Conservation (phyloP, 2,797 vertebrate species). For the Acanthurus tractus region DNA sequence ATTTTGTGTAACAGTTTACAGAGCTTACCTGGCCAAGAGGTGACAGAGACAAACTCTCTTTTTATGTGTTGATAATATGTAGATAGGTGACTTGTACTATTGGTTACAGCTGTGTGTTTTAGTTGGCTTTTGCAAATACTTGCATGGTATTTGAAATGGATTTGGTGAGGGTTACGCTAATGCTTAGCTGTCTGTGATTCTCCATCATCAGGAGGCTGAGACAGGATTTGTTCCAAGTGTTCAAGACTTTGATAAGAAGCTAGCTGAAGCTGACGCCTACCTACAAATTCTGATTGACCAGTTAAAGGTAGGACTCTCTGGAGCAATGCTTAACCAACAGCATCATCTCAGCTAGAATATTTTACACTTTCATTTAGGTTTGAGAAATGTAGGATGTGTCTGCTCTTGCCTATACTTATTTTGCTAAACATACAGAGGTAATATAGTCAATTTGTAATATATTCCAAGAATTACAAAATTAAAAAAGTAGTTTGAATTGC, state of each 20-base stretch:
- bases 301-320: conserved; percentile 88
- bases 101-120: conserved; percentile 25
- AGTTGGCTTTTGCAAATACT: conserved; percentile 57
- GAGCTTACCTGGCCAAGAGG: conserved; percentile 51
- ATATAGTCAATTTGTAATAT: background rate
- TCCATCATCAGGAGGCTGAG: conserved; percentile 91
- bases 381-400: background rate
- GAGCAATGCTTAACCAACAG: background rate
- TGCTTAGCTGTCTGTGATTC: conserved; percentile 47
- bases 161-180: conserved; percentile 26
- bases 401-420: background rate
- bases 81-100: conserved; percentile 11
- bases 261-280: conserved; percentile 98
- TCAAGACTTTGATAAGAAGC: conserved; percentile 99
- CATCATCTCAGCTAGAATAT: background rate
- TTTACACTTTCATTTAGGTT: background rate
- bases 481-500: background rate
- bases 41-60: conserved; percentile 23
- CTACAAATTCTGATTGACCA: conserved; percentile 99
- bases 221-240: conserved; percentile 96
- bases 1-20: conserved; percentile 62
- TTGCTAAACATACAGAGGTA: background rate
- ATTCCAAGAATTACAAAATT: background rate
- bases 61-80: conserved; percentile 21
- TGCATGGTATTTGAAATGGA: background rate